phyloP scores from a whole-genome alignment of 2,113 vertebrate genomes.

The Prunella himalayana region DNA sequence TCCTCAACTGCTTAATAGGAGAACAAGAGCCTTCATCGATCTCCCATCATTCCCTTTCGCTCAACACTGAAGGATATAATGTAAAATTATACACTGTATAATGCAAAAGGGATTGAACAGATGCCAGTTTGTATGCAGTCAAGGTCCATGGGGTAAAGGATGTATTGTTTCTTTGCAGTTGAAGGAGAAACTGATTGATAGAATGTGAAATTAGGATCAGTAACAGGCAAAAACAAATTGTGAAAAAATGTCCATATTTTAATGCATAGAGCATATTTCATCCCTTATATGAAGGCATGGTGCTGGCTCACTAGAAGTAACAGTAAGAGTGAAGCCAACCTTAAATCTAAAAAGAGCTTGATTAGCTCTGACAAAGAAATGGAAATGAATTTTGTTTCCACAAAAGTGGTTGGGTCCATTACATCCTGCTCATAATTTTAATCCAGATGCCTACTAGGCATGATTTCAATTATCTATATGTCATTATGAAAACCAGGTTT shows the following conservation, averaged over 20 bases:
- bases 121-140: conserved; percentile 1
- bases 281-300: not conserved
- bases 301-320: not conserved
- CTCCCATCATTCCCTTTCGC: not conserved
- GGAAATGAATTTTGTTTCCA: not conserved
- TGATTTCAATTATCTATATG: conserved; percentile 1
- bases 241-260: not conserved
- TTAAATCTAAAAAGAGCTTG: not conserved
- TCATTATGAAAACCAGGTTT: conserved; percentile 27
- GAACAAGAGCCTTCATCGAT: not conserved
- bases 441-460: not conserved
- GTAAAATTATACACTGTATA: conserved; percentile 32
- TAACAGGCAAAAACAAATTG: conserved; percentile 1
- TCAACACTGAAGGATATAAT: conserved; percentile 2
- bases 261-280: not conserved
- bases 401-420: not conserved
- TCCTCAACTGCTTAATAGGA: not conserved
- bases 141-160: not conserved
- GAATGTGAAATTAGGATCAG: conserved; percentile 13
- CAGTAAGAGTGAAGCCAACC: not conserved
- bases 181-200: conserved; percentile 23
- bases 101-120: not conserved
- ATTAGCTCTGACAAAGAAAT: conserved; percentile 36
- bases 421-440: not conserved
- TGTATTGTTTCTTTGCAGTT: not conserved